Percentiles rank a stretch among this genome's conserved stretches.
Conservation (phyloP, 1,140 invertebrate genomes). For the Drosophila ohnishii region DNA sequence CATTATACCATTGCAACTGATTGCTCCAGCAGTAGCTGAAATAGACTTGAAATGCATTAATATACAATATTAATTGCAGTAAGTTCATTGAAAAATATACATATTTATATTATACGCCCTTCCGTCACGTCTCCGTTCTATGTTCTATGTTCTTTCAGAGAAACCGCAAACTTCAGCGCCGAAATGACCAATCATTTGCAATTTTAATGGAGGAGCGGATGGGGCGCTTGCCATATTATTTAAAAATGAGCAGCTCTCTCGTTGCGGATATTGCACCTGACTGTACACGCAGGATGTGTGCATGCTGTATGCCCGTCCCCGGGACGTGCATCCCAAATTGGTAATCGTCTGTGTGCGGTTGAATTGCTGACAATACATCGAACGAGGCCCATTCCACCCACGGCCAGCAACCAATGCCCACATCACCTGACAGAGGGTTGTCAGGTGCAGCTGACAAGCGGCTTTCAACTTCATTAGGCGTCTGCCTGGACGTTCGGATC, state of each 20-base stretch:
- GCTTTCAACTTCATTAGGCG: conserved; percentile 51
- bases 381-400: background rate
- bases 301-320: conserved; percentile 7
- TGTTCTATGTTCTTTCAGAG: background rate
- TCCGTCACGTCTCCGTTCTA: background rate
- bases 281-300: conserved; percentile 38
- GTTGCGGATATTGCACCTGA: conserved; percentile 53
- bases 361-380: conserved; percentile 43
- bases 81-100: background rate
- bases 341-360: conserved; percentile 54
- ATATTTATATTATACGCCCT: conserved; percentile 1
- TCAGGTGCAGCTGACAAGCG: conserved; percentile 22
- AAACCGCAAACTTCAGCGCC: conserved; percentile 14
- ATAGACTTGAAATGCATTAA: conserved; percentile 14
- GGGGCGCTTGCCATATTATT: conserved; percentile 15
- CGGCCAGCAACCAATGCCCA: conserved; percentile 1
- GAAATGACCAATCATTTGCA: conserved; percentile 37
- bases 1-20: conserved; percentile 17
- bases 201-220: conserved; percentile 10
- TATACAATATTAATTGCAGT: conserved; percentile 11
- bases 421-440: conserved; percentile 9
- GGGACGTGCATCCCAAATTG: conserved; percentile 44
- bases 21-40: conserved; percentile 11
- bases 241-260: conserved; percentile 29
- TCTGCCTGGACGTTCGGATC: conserved; percentile 16